Conservation (phyloP, 2,888 invertebrate species). For the Cancer borealis region DNA sequence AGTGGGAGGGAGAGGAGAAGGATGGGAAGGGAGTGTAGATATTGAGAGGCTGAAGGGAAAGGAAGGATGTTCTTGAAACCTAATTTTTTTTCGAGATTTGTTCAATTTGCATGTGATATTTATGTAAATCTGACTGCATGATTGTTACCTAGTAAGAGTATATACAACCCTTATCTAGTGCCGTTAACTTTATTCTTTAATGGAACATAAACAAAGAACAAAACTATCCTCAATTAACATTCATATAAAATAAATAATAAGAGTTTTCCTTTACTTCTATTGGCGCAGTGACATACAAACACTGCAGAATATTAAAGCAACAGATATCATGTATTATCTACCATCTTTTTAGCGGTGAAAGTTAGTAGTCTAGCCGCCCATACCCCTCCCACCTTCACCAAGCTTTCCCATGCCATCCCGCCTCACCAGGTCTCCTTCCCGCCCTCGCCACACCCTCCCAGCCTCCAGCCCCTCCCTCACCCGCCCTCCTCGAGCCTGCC, state of each 20-base stretch:
- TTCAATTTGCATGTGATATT: background rate
- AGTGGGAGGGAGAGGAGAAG: background rate
- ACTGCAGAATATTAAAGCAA: background rate
- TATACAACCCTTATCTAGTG: background rate
- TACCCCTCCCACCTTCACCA: background rate
- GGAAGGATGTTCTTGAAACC: background rate
- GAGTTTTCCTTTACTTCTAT: background rate
- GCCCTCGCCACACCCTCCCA: constrained; percentile 23
- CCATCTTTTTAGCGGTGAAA: background rate
- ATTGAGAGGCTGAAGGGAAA: background rate
- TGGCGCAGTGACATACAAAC: background rate
- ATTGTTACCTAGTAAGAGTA: background rate
- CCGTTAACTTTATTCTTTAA: background rate
- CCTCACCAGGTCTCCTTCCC: background rate
- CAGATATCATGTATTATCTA: background rate
- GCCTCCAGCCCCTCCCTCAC: background rate
- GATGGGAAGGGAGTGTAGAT: background rate
- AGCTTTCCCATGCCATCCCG: background rate
- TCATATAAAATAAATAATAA: too few species aligned
- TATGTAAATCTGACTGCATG: background rate
- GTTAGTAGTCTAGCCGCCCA: background rate
- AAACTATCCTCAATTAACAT: too few species aligned
- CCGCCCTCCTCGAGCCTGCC: constrained; percentile 30
- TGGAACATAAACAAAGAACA: background rate
- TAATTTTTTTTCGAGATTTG: background rate